These are phyloP conservation scores for Aythya baeri DNA, from an alignment of 2,113 vertebrate genomes.

Conservation along the genomic window DNA sequence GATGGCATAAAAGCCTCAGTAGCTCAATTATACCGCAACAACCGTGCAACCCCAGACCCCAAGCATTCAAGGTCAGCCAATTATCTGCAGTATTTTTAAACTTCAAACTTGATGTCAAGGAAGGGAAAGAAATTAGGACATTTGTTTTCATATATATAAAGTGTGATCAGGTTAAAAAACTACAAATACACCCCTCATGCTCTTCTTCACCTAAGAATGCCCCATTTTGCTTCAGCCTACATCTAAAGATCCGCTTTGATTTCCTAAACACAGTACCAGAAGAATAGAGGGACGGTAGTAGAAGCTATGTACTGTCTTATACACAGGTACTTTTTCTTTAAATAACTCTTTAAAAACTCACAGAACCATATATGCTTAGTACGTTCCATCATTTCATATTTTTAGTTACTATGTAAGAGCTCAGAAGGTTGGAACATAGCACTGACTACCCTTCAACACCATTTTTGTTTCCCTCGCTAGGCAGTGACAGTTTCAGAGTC, in stretches of 20 bases:
- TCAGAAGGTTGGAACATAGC: background rate
- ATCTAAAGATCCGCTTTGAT: conserved; percentile 50
- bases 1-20: conserved; percentile 45
- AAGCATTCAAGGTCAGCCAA: conserved; percentile 61
- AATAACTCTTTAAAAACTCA: background rate
- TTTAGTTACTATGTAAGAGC: background rate
- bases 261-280: conserved; percentile 24
- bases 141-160: conserved; percentile 60
- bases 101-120: conserved; percentile 51
- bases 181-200: conserved; percentile 46
- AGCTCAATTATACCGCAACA: conserved; percentile 61
- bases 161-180: background rate
- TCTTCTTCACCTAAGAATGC: conserved; percentile 40
- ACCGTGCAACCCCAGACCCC: conserved; percentile 61
- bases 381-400: background rate
- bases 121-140: conserved; percentile 65
- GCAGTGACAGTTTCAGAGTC: background rate
- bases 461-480: background rate
- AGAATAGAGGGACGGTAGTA: background rate
- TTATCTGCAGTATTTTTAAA: conserved; percentile 63
- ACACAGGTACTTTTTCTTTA: background rate
- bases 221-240: conserved; percentile 35
- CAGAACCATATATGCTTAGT: background rate
- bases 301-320: conserved; percentile 3
- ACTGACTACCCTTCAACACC: background rate